phyloP scores from a whole-genome alignment of 2,797 vertebrate species.

The Megalops cyprinoides region DNA sequence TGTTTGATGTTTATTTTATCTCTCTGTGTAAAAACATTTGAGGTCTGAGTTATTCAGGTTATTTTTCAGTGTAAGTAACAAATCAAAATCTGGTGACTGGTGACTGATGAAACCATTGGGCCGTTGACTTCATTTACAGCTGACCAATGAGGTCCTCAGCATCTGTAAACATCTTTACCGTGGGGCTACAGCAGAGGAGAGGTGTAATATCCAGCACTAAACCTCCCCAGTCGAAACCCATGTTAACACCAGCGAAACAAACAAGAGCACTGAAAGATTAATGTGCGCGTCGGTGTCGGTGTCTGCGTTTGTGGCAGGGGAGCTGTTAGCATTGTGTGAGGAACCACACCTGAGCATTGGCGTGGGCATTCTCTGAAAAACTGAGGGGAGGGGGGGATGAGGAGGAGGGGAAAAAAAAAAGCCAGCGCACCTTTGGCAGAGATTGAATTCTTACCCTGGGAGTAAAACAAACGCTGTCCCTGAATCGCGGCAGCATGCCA shows the following conservation, averaged over 20 bases:
- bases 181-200: background rate
- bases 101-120: too few species aligned
- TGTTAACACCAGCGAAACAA: constrained; percentile 43
- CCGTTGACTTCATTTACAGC: too few species aligned
- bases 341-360: constrained; percentile 65
- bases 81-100: too few species aligned
- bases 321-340: constrained; percentile 63
- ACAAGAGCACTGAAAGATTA: background rate
- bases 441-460: constrained; percentile 65
- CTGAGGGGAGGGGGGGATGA: background rate
- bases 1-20: too few species aligned
- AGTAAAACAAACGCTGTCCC: constrained; percentile 72
- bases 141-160: too few species aligned
- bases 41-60: too few species aligned
- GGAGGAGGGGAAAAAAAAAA: constrained; percentile 36
- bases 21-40: too few species aligned
- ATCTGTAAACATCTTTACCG: too few species aligned
- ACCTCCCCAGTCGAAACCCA: background rate
- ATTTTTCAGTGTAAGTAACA: too few species aligned
- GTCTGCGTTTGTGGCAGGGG: constrained; percentile 54
- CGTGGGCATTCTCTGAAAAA: constrained; percentile 19
- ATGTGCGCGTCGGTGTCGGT: constrained; percentile 32
- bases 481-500: constrained; percentile 66
- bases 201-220: too few species aligned
- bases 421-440: constrained; percentile 63